Percentiles rank a stretch among this genome's conserved stretches.
phyloP scores from a whole-genome alignment of 2,888 invertebrate species.

The Thera obeliscata region DNA sequence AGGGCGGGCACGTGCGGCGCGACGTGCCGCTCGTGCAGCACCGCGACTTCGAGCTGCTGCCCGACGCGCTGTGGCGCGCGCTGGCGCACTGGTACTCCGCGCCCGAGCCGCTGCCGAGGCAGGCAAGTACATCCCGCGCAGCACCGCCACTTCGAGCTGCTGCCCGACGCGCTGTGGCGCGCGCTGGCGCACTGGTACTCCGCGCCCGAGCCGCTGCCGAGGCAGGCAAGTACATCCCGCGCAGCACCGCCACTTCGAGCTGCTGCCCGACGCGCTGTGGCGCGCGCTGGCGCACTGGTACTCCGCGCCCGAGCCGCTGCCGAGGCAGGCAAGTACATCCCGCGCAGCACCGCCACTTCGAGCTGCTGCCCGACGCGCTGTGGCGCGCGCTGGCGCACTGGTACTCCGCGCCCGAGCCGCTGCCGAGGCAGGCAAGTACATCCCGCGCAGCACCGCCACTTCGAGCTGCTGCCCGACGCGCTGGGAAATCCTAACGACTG shows the following conservation, averaged over 20 bases:
- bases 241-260: slow-evolving; percentile 93
- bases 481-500: too few relatives aligned
- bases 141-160: slow-evolving; percentile 92
- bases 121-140: slow-evolving; percentile 86
- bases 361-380: slow-evolving; percentile 92
- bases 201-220: slow-evolving; percentile 89
- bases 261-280: slow-evolving; percentile 94
- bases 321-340: slow-evolving; percentile 86
- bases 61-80: slow-evolving; percentile 94
- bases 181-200: slow-evolving; percentile 94
- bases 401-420: slow-evolving; percentile 91
- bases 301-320: slow-evolving; percentile 90
- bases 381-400: slow-evolving; percentile 94
- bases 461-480: too few relatives aligned
- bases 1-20: slow-evolving; percentile 92
- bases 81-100: slow-evolving; percentile 93
- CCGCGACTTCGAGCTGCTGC: slow-evolving; percentile 93
- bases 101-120: slow-evolving; percentile 90
- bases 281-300: slow-evolving; percentile 94
- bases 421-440: slow-evolving; percentile 87
- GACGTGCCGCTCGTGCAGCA: slow-evolving; percentile 90
- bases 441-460: too few relatives aligned
- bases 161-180: slow-evolving; percentile 94
- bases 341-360: slow-evolving; percentile 92
- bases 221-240: slow-evolving; percentile 86